phyloP scores from a whole-genome alignment of 2,797 vertebrate genomes.

The Poeciliopsis infans region DNA sequence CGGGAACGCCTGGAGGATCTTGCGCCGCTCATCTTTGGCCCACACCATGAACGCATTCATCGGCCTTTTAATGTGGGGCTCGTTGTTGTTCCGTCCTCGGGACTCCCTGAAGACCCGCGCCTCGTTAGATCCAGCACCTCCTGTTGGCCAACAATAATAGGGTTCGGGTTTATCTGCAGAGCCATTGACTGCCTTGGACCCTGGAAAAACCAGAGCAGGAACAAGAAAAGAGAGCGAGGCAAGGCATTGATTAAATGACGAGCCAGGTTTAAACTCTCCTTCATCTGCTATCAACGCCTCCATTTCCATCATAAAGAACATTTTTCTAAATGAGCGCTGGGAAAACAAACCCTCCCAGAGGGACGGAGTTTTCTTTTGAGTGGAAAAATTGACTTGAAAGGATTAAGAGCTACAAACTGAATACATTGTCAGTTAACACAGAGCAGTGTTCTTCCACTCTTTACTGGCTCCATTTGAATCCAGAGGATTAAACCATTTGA shows the following conservation, averaged over 20 bases:
- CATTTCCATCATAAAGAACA: slow-evolving; percentile 44
- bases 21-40: slow-evolving; percentile 98
- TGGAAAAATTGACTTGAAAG: slow-evolving; percentile 39
- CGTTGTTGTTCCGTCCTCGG: slow-evolving; percentile 93
- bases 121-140: slow-evolving; percentile 96
- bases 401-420: slow-evolving; percentile 52
- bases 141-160: slow-evolving; percentile 98
- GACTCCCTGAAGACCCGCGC: slow-evolving; percentile 97
- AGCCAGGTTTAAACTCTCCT: slow-evolving; percentile 57
- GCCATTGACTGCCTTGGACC: slow-evolving; percentile 90
- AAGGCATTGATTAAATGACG: slow-evolving; percentile 82
- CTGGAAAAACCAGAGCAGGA: slow-evolving; percentile 87
- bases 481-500: slow-evolving; percentile 49
- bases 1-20: slow-evolving; percentile 99
- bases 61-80: slow-evolving; percentile 98
- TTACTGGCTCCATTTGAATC: slow-evolving; percentile 36
- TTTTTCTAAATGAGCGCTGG: slow-evolving; percentile 47
- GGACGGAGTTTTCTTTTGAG: slow-evolving; percentile 23
- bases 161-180: slow-evolving; percentile 93
- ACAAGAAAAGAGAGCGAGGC: slow-evolving; percentile 84
- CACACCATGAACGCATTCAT: slow-evolving; percentile 99
- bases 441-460: slow-evolving; percentile 11
- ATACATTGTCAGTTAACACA: slow-evolving; percentile 40
- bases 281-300: slow-evolving; percentile 37
- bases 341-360: slow-evolving; percentile 12